These are phyloP conservation scores for Bos indicus DNA, from an alignment of 2,113 vertebrate species.

Conservation along the genomic window DNA sequence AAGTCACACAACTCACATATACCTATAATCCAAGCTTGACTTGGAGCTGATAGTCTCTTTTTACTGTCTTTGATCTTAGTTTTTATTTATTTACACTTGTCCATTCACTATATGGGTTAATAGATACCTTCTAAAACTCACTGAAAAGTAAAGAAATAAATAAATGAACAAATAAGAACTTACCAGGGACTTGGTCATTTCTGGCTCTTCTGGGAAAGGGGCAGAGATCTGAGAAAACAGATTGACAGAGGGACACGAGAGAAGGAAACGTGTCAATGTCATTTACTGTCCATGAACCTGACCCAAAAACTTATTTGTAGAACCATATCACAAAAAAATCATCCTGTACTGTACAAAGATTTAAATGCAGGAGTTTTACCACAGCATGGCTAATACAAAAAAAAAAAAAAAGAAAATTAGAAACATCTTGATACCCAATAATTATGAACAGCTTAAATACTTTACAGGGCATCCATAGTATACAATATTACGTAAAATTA, in stretches of 20 bases:
- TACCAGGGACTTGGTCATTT: constrained; percentile 51
- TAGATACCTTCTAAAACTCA: background rate
- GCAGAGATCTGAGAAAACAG: constrained; percentile 44
- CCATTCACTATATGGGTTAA: background rate
- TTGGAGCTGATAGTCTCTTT: background rate
- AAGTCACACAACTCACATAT: background rate
- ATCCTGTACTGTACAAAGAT: background rate
- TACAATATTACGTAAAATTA: background rate
- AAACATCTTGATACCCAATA: background rate
- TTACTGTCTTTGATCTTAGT: background rate
- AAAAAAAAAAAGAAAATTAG: background rate
- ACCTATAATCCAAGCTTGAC: background rate
- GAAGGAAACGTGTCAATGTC: background rate
- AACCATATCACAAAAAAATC: background rate
- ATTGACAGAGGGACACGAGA: background rate
- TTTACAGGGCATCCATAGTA: background rate
- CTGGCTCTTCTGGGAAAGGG: constrained; percentile 5
- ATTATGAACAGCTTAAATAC: background rate
- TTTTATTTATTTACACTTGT: background rate
- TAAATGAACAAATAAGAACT: constrained; percentile 33
- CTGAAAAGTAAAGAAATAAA: background rate
- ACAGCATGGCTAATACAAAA: background rate
- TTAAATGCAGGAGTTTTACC: background rate
- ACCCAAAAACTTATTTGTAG: background rate
- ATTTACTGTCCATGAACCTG: background rate